A percentile compares a stretch with the other conserved stretches of the same genome.
Evolutionary conservation across 1,140 invertebrate species (phyloP).

Genomic region (Danaus melanippus): DNA sequence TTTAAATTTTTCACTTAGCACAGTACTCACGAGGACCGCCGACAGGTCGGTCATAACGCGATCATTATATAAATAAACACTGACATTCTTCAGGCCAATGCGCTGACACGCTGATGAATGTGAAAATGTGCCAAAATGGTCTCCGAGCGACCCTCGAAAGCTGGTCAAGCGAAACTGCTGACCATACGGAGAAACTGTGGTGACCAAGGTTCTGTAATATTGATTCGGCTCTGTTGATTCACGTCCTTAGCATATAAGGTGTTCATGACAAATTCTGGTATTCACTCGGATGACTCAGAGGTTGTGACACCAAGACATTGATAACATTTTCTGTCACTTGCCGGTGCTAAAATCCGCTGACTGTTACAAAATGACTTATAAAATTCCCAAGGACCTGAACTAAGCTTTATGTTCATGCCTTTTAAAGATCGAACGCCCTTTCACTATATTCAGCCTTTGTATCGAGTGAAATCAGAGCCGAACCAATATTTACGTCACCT

Average conservation of each 20-base stretch:
- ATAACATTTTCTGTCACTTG: slow-evolving; percentile 8
- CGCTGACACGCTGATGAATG: slow-evolving; percentile 38
- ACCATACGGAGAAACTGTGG: slow-evolving; percentile 66
- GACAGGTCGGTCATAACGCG: slow-evolving; percentile 19
- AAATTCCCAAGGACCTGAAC: neutral
- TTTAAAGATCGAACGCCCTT: neutral
- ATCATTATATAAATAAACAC: slow-evolving; percentile 11
- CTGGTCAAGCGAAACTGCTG: slow-evolving; percentile 49
- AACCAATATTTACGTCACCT: slow-evolving; percentile 25
- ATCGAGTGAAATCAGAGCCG: slow-evolving; percentile 5
- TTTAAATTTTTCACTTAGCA: slow-evolving; percentile 34
- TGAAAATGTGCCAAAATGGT: slow-evolving; percentile 65
- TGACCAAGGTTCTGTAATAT: slow-evolving; percentile 64
- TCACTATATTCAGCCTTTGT: too few species aligned
- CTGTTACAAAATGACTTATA: too few species aligned
- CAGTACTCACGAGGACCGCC: slow-evolving; percentile 19
- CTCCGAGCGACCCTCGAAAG: slow-evolving; percentile 50
- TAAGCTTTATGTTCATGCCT: slow-evolving; percentile 3
- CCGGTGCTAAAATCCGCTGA: slow-evolving; percentile 4
- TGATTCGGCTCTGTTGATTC: slow-evolving; percentile 20
- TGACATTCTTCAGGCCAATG: slow-evolving; percentile 23
- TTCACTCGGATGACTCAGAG: slow-evolving; percentile 26
- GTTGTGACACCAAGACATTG: slow-evolving; percentile 23
- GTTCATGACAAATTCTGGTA: slow-evolving; percentile 22
- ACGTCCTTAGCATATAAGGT: slow-evolving; percentile 19